Conservation (phyloP, 2,888 invertebrate genomes). For the Caradrina kadenii region DNA sequence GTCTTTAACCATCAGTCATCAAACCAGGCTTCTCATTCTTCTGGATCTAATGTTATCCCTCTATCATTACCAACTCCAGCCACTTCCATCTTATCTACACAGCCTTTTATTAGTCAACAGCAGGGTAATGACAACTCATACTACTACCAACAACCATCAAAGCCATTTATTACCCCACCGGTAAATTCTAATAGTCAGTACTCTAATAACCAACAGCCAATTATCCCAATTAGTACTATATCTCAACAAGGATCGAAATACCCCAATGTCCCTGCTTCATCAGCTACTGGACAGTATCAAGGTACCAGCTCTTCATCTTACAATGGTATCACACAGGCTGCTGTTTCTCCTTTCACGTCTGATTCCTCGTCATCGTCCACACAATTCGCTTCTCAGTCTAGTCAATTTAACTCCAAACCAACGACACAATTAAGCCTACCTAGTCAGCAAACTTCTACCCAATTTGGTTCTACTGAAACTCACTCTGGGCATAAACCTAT, state of each 20-base stretch:
- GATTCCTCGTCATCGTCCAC: slow-evolving; percentile 63
- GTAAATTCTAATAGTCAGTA: not conserved
- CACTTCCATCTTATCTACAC: not conserved
- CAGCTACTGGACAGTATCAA: slow-evolving; percentile 43
- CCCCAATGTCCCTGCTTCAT: slow-evolving; percentile 62
- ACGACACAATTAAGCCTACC: slow-evolving; percentile 21
- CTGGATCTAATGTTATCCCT: slow-evolving; percentile 1
- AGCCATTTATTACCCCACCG: slow-evolving; percentile 70
- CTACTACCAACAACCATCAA: slow-evolving; percentile 78
- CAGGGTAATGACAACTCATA: slow-evolving; percentile 76
- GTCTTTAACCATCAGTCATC: slow-evolving; percentile 6
- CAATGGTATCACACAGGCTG: slow-evolving; percentile 68
- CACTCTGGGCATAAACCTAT: slow-evolving; percentile 38
- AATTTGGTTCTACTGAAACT: slow-evolving; percentile 33
- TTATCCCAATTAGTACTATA: slow-evolving; percentile 42
- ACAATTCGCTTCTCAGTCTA: slow-evolving; percentile 48
- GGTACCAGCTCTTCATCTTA: slow-evolving; percentile 44
- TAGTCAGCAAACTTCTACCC: slow-evolving; percentile 35
- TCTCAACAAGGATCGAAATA: slow-evolving; percentile 50
- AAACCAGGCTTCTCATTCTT: slow-evolving; percentile 9
- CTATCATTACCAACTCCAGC: slow-evolving; percentile 1
- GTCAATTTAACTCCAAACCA: slow-evolving; percentile 57
- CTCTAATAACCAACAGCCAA: slow-evolving; percentile 12
- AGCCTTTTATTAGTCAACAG: slow-evolving; percentile 64
- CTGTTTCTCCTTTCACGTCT: slow-evolving; percentile 73